phyloP scores from a whole-genome alignment of 2,113 vertebrate species.

The Chelonoidis abingdonii region DNA sequence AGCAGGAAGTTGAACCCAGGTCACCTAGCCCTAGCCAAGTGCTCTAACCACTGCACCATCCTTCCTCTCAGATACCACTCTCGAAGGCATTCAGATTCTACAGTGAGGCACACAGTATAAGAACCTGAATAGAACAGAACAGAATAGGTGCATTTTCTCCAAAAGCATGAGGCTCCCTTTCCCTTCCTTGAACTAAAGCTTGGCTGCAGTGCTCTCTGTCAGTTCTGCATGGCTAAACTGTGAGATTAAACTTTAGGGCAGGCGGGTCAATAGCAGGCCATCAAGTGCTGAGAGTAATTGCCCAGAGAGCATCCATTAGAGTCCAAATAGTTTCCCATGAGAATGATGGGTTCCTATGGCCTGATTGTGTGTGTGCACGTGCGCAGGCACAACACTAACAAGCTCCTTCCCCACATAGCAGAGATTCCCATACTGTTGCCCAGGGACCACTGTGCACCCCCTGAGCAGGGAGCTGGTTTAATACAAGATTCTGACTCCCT shows the following conservation, averaged over 20 bases:
- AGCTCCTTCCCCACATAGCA: neutral
- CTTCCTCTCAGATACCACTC: neutral
- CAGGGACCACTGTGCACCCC: neutral
- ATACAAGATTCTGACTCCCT: neutral
- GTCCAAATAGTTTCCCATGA: neutral
- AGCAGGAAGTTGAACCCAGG: neutral
- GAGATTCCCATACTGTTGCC: neutral
- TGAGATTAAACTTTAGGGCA: neutral
- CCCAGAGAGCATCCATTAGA: neutral
- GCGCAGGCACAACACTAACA: neutral
- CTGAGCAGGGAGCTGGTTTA: neutral
- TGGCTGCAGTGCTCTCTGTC: neutral
- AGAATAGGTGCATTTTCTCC: neutral
- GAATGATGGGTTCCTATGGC: neutral
- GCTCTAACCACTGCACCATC: neutral
- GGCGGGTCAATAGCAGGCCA: neutral
- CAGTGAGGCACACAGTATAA: neutral
- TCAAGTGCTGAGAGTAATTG: neutral
- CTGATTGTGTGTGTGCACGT: neutral
- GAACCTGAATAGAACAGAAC: neutral
- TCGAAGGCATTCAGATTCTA: neutral
- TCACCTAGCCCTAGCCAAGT: neutral
- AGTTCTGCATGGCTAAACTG: neutral
- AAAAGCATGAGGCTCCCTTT: neutral
- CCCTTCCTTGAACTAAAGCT: neutral